Conservation (phyloP, 2,797 vertebrate species). For the Anisognathus igniventris region DNA sequence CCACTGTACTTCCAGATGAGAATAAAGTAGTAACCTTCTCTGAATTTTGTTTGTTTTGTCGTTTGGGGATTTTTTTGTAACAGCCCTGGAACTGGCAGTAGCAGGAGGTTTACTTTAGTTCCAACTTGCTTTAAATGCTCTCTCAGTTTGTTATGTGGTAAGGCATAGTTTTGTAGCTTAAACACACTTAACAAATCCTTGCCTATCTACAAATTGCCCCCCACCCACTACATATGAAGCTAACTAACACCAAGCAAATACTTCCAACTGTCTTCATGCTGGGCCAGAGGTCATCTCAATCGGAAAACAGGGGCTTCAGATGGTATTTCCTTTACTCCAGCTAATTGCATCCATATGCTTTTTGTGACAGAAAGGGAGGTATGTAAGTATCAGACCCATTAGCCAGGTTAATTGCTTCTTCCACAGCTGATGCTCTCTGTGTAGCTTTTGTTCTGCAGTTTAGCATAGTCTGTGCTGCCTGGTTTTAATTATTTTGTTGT, state of each 20-base stretch:
- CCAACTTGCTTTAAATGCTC: background rate
- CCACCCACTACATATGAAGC: background rate
- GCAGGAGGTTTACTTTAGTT: background rate
- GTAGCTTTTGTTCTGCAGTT: background rate
- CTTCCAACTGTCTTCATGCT: conserved; percentile 42
- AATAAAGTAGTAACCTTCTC: background rate
- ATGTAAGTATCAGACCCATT: background rate
- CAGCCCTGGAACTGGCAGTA: background rate
- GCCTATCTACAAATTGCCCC: background rate
- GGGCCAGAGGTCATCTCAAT: conserved; percentile 53
- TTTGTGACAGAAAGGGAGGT: conserved; percentile 23
- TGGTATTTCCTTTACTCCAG: conserved; percentile 57
- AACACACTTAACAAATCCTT: background rate
- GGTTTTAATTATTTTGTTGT: conserved; percentile 34
- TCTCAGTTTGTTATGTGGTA: background rate
- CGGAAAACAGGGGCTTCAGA: conserved; percentile 64
- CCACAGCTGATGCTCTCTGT: background rate
- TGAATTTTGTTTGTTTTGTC: background rate
- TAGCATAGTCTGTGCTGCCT: background rate
- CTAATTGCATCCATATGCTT: conserved; percentile 67
- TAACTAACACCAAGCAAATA: conserved; percentile 16
- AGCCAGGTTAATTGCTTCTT: conserved; percentile 34
- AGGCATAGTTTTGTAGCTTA: background rate
- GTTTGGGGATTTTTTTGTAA: background rate
- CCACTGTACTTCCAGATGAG: background rate